phyloP scores from a whole-genome alignment of 2,888 invertebrate genomes.

The Ophioninae sp. region DNA sequence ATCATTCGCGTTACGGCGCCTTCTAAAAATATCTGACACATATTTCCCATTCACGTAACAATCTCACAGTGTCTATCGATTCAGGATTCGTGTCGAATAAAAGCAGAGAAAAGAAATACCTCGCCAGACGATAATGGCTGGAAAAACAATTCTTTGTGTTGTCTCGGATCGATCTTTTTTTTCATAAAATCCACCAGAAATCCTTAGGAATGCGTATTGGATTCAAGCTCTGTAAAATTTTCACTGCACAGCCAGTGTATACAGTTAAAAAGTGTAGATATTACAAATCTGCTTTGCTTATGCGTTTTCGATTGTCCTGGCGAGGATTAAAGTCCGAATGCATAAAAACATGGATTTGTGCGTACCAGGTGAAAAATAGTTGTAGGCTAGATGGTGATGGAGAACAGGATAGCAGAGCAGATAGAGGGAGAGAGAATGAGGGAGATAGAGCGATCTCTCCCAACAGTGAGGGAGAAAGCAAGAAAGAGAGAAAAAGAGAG shows the following conservation, averaged over 20 bases:
- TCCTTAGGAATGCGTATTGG: not conserved
- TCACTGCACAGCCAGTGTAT: not conserved
- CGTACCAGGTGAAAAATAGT: slow-evolving; percentile 14
- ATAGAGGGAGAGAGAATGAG: slow-evolving; percentile 18
- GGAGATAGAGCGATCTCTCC: not conserved
- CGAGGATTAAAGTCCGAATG: slow-evolving; percentile 48
- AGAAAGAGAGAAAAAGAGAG: slow-evolving; percentile 26
- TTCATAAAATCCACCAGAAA: not conserved
- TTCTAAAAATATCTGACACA: not conserved
- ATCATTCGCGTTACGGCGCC: not conserved
- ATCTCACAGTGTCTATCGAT: too few species aligned
- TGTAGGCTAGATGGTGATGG: slow-evolving; percentile 41
- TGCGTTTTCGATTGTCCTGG: slow-evolving; percentile 20
- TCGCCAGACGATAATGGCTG: not conserved
- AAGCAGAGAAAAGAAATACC: not conserved
- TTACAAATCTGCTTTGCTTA: not conserved
- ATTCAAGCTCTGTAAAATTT: not conserved
- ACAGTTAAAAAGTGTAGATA: not conserved
- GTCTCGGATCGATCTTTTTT: not conserved
- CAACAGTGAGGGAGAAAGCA: slow-evolving; percentile 1
- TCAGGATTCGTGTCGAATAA: not conserved
- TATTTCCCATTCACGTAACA: not conserved
- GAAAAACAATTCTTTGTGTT: not conserved
- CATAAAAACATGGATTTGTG: slow-evolving; percentile 19
- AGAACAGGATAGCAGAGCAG: slow-evolving; percentile 9